phyloP scores from a whole-genome alignment of 2,888 invertebrate species.

The Fragum whitleyi region DNA sequence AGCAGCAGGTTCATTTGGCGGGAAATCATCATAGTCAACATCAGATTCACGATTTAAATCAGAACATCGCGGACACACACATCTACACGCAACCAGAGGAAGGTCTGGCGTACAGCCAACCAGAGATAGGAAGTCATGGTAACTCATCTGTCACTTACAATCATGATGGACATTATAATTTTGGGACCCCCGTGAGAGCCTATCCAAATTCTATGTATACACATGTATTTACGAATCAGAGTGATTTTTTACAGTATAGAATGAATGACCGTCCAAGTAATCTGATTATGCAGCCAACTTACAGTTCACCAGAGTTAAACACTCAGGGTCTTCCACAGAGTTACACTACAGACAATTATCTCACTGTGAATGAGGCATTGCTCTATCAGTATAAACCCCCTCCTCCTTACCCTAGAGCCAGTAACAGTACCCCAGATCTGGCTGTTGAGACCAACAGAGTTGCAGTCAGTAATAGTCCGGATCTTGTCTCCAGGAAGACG shows the following conservation, averaged over 20 bases:
- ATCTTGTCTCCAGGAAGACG: slow-evolving; percentile 88
- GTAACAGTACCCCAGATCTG: slow-evolving; percentile 94
- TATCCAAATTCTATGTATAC: slow-evolving; percentile 76
- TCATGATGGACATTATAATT: slow-evolving; percentile 73
- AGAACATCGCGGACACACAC: slow-evolving; percentile 71
- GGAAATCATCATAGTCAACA: slow-evolving; percentile 20
- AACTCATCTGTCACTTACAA: slow-evolving; percentile 53
- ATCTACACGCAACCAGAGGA: slow-evolving; percentile 73
- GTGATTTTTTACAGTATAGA: slow-evolving; percentile 69
- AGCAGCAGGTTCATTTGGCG: slow-evolving; percentile 41
- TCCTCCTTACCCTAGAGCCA: slow-evolving; percentile 91
- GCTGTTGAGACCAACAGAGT: slow-evolving; percentile 86
- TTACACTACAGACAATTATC: slow-evolving; percentile 67
- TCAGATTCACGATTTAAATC: slow-evolving; percentile 63
- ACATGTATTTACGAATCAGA: slow-evolving; percentile 72
- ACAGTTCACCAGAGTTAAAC: slow-evolving; percentile 84
- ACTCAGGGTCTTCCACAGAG: slow-evolving; percentile 77
- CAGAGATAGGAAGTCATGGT: slow-evolving; percentile 61
- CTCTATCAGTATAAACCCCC: slow-evolving; percentile 90
- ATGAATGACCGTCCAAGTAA: slow-evolving; percentile 76
- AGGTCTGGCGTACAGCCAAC: slow-evolving; percentile 68
- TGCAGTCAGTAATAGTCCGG: slow-evolving; percentile 77
- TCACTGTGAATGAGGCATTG: slow-evolving; percentile 85
- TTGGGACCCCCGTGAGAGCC: slow-evolving; percentile 72
- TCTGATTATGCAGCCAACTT: slow-evolving; percentile 82